Base-by-base conservation (phyloP, 2,797 vertebrate genomes). In the Gymnocypris eckloni region DNA sequence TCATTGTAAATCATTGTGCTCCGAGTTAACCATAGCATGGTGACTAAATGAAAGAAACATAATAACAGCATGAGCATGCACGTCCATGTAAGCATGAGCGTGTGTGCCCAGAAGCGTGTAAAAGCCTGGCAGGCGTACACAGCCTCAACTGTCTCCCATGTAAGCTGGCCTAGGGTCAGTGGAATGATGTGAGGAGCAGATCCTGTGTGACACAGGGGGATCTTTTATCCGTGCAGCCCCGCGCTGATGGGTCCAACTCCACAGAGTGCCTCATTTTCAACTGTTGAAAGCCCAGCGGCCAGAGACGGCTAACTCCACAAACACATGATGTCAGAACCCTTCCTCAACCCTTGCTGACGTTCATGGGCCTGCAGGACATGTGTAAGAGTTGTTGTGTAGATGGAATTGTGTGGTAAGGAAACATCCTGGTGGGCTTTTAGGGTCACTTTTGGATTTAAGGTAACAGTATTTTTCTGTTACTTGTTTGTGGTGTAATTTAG, bases 201-300 rank as follows among this genome's bases (percentile, higher is more conserved):
- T 89, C 90, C 90, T 93, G 92, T 94, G 85, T 93, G 91, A 93
- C 90, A 90, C 91, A 91, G 91, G 90, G 92, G 91, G 80, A 89
- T 93, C 93, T 85, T 93, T 96, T 91, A 90, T 93, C 93, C 84
- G 92, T 92, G 94, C 90, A 71, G 66, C n/a, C 37, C 37, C 1
- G 2, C 64, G n/a, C 22, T 88, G 87, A 91, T 88, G 82, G 89
- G 86, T 81, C 88, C 84, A 88, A 85, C 84, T 88, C 86, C 66
- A 88, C 67, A 87, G 87, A 90, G 85, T 93, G 94, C 94, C 93
- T 95, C 86, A 87, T 95, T 96, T 96, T 96, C 93, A 94, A 91
- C 92, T 95, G 94, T 90, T 95, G 94, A 93, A 96, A 96, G 95
- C 90, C 82, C 81, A 80, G 69, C 39, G 25, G 75, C 54, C 66